Evolutionary conservation across 2,888 invertebrate genomes (phyloP).

Genomic region (Nebria salina): DNA sequence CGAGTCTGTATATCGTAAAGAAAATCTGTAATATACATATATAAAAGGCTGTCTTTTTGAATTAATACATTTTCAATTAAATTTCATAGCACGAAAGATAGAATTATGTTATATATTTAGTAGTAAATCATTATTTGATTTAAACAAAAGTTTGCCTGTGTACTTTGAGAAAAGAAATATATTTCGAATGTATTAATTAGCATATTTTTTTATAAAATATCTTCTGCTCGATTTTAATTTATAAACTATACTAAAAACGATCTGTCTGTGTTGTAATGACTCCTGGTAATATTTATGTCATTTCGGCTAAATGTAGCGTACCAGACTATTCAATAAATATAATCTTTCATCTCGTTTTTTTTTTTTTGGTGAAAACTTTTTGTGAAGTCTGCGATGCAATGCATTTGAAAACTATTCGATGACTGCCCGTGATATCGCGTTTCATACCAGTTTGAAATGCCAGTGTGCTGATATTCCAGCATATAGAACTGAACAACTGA

Average conservation of each 20-base stretch:
- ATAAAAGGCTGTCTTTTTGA: no score
- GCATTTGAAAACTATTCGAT: constrained; percentile 36
- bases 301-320: constrained; percentile 13
- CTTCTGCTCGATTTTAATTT: not conserved
- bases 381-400: constrained; percentile 18
- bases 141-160: no score
- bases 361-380: constrained; percentile 26
- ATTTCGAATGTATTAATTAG: not conserved
- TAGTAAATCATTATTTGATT: no score
- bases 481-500: constrained; percentile 26
- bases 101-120: no score
- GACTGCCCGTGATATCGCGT: constrained; percentile 21
- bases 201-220: not conserved
- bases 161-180: not conserved
- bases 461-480: constrained; percentile 33
- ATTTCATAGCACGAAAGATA: no score
- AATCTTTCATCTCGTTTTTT: constrained; percentile 18
- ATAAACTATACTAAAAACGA: not conserved
- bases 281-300: not conserved
- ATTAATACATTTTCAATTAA: no score
- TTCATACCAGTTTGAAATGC: constrained; percentile 23
- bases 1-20: no score
- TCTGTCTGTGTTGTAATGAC: not conserved
- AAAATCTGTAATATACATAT: no score
- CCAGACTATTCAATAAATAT: not conserved